A percentile compares a stretch with the other conserved stretches of the same genome.
Evolutionary conservation across 53 echinoderm and acorn worm genomes (phyloP).

Genomic region (Hippasteria phrygiana): DNA sequence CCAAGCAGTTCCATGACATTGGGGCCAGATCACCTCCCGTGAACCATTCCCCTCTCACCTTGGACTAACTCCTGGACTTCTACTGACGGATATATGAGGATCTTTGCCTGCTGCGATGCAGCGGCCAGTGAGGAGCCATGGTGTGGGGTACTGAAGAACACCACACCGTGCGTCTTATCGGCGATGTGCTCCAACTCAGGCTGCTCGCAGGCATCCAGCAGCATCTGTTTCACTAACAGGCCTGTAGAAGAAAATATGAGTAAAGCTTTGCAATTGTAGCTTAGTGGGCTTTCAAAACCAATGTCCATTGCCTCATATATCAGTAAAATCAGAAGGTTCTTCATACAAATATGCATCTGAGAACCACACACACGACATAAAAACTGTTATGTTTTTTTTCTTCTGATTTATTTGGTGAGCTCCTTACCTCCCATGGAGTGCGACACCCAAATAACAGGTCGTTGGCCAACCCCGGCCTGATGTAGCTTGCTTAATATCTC

Average conservation of each 20-base stretch:
- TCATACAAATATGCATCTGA: too few species aligned
- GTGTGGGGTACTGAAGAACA: constrained; percentile 98
- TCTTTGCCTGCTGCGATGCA: constrained; percentile 90
- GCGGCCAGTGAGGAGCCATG: constrained; percentile 93
- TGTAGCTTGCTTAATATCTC: constrained; percentile 89
- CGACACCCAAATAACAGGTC: constrained; percentile 96
- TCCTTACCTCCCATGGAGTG: constrained; percentile 97
- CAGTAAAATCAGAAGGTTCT: too few species aligned
- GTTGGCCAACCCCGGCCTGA: constrained; percentile 85
- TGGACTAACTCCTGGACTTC: constrained; percentile 88
- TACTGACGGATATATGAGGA: constrained; percentile 86
- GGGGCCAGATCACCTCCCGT: too few species aligned
- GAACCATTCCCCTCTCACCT: constrained; percentile 54
- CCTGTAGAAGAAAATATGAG: constrained; percentile 57
- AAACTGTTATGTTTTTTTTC: background rate
- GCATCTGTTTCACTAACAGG: constrained; percentile 93
- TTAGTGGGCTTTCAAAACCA: too few species aligned
- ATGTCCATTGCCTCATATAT: too few species aligned
- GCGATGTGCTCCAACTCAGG: constrained; percentile 58
- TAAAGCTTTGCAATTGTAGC: background rate
- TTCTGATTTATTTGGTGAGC: background rate
- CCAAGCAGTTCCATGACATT: too few species aligned
- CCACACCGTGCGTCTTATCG: constrained; percentile 79
- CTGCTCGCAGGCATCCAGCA: constrained; percentile 79
- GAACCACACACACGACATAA: background rate